These are phyloP conservation scores for Selene dorsalis DNA, from an alignment of 2,797 vertebrate genomes.

Conservation along the genomic window DNA sequence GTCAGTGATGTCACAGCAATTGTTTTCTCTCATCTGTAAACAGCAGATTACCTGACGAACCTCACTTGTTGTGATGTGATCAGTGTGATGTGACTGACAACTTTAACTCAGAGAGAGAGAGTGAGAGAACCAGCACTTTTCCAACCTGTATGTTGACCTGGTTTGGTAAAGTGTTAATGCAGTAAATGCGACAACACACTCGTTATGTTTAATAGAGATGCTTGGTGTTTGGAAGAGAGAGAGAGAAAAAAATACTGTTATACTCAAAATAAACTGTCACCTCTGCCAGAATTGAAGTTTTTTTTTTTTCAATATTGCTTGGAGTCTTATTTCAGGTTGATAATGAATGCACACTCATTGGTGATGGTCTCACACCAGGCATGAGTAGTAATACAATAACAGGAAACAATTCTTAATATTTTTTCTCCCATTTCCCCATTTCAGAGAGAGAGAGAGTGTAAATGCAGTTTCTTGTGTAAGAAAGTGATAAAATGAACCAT, in stretches of 20 bases:
- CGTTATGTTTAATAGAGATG: neutral
- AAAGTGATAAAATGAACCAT: neutral
- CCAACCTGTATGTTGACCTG: neutral
- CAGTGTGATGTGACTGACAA: constrained; percentile 4
- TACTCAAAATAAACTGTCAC: neutral
- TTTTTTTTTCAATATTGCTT: neutral
- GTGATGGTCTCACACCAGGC: neutral
- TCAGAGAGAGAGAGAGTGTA: neutral
- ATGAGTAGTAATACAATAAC: neutral
- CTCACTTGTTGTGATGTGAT: too few relatives aligned
- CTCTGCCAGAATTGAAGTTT: neutral
- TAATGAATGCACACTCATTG: neutral
- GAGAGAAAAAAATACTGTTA: neutral
- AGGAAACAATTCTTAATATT: neutral
- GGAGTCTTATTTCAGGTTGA: neutral
- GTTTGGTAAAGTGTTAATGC: neutral
- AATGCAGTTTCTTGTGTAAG: neutral
- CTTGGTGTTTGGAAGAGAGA: too few relatives aligned
- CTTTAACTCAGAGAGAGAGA: neutral
- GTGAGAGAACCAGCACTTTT: neutral
- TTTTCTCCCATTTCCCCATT: neutral
- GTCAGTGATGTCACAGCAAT: neutral
- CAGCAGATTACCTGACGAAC: neutral
- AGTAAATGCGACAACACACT: neutral
- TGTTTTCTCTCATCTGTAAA: neutral